These are phyloP conservation scores for Macrotus californicus DNA, from an alignment of 2,113 vertebrate species.

Conservation along the genomic window DNA sequence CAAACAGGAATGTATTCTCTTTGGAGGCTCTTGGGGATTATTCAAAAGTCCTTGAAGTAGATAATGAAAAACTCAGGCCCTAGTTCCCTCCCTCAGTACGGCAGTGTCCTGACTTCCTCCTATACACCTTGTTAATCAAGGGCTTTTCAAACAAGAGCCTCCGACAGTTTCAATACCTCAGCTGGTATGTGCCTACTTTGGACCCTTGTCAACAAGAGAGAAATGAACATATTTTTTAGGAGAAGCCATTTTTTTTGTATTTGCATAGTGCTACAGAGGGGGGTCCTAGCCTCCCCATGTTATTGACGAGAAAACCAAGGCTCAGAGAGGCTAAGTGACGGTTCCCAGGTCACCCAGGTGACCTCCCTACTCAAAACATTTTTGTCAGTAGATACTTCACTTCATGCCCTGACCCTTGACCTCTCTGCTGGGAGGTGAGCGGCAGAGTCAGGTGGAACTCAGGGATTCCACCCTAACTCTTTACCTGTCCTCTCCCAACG, in stretches of 20 bases:
- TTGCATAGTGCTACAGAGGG: background rate
- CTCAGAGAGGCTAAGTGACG: background rate
- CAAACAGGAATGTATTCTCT: slow-evolving; percentile 54
- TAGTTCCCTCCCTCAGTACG: background rate
- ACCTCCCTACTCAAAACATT: background rate
- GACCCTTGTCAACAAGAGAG: background rate
- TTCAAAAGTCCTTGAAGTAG: slow-evolving; percentile 49
- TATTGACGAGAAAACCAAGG: background rate
- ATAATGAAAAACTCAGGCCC: background rate
- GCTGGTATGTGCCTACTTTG: background rate
- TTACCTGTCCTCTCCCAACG: background rate
- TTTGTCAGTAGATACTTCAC: background rate
- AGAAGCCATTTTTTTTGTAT: background rate
- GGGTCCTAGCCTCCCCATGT: background rate
- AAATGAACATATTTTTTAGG: background rate
- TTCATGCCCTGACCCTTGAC: background rate
- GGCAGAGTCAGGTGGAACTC: background rate
- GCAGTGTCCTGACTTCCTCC: background rate
- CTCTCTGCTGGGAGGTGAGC: background rate
- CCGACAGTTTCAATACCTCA: background rate
- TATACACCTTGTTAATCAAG: background rate
- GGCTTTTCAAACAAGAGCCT: background rate
- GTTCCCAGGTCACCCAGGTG: background rate
- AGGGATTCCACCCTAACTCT: background rate
- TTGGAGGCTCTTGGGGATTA: slow-evolving; percentile 49